phyloP scores from a whole-genome alignment of 2,797 vertebrate species.

The Caiman crocodilus region DNA sequence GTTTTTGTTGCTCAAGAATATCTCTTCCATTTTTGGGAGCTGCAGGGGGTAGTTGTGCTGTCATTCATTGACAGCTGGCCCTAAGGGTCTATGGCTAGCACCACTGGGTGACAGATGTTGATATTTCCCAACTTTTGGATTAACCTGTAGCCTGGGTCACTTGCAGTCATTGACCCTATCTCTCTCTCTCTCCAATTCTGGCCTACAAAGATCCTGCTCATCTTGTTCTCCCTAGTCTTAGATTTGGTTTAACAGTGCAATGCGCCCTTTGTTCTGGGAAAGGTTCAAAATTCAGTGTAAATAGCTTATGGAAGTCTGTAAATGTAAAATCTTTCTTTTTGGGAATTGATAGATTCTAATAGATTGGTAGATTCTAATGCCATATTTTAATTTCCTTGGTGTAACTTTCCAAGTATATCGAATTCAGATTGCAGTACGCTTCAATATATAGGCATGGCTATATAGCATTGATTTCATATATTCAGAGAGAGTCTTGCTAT shows the following conservation, averaged over 20 bases:
- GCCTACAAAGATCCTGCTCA: not conserved
- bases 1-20: too few species aligned
- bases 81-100: too few species aligned
- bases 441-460: not conserved
- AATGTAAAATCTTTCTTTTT: not conserved
- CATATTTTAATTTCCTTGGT: not conserved
- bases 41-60: not conserved
- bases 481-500: too few species aligned
- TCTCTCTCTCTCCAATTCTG: fast-evolving
- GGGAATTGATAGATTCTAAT: not conserved
- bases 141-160: not conserved
- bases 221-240: not conserved
- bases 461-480: too few species aligned
- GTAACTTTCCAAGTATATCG: not conserved
- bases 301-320: not conserved
- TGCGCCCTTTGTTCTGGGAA: not conserved
- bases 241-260: not conserved
- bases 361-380: not conserved
- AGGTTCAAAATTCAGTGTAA: not conserved
- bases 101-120: too few species aligned
- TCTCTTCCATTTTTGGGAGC: not conserved
- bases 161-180: fast-evolving
- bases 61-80: too few species aligned
- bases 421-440: not conserved
- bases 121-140: not conserved